phyloP scores from a whole-genome alignment of 2,113 vertebrate genomes.

The Rousettus leschenaultii region DNA sequence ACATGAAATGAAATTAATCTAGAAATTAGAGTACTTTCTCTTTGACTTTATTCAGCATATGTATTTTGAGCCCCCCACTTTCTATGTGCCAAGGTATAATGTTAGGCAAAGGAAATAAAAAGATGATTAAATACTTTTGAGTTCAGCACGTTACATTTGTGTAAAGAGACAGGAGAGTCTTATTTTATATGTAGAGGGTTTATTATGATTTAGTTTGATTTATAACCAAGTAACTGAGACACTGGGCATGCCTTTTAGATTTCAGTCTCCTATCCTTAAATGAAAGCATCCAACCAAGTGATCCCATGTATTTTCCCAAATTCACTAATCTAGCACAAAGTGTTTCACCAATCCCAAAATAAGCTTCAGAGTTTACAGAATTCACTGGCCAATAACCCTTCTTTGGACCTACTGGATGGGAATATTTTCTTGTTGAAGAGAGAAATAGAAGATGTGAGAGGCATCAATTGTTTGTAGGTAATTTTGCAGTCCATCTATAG shows the following conservation, averaged over 20 bases:
- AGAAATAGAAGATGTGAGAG: neutral
- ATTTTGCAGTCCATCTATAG: neutral
- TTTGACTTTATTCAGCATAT: neutral
- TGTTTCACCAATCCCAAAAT: neutral
- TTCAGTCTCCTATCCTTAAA: neutral
- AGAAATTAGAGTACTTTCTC: neutral
- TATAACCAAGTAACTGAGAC: neutral
- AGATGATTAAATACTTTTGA: neutral
- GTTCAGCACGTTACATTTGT: neutral
- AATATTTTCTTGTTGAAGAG: neutral
- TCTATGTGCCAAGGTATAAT: neutral
- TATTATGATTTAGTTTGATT: neutral
- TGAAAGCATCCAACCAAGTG: neutral
- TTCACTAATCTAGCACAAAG: neutral
- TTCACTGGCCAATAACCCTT: neutral
- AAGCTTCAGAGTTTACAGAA: neutral
- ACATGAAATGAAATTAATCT: constrained; percentile 29
- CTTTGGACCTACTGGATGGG: neutral
- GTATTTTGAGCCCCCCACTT: neutral
- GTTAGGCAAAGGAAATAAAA: neutral
- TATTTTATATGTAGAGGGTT: neutral
- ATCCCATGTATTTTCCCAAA: neutral
- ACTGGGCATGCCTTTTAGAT: neutral
- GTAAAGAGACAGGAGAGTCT: neutral
- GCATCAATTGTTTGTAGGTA: neutral